Evolutionary conservation across 2,888 invertebrate genomes (phyloP).

Genomic region (Sminthurinus aureus): DNA sequence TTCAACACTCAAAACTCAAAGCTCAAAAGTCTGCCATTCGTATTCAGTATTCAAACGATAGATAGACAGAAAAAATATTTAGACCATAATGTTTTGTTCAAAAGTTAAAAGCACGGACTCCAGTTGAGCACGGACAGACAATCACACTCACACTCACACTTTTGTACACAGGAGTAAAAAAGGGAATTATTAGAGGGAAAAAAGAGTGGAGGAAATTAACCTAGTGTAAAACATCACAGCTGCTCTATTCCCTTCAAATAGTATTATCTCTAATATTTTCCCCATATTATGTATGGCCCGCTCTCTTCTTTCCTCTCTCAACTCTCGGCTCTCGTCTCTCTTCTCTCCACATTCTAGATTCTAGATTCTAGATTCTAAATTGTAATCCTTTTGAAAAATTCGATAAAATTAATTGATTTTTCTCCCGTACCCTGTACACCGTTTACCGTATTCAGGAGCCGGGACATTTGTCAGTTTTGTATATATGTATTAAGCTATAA

Average conservation of each 20-base stretch:
- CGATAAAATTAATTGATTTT: slow-evolving; percentile 47
- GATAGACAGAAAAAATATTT: not conserved
- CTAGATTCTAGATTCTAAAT: too few relatives aligned
- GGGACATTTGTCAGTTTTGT: too few relatives aligned
- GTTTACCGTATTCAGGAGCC: too few relatives aligned
- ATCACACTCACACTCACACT: not conserved
- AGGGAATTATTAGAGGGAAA: not conserved
- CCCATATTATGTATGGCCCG: slow-evolving; percentile 6
- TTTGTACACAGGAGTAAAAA: not conserved
- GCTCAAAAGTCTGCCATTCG: too few relatives aligned
- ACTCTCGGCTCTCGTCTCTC: slow-evolving; percentile 20
- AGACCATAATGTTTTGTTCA: not conserved
- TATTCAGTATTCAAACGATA: not conserved
- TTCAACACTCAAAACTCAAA: not conserved
- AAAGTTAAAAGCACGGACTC: slow-evolving; percentile 19
- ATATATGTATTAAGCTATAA: slow-evolving; percentile 6
- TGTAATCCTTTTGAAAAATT: slow-evolving; percentile 47
- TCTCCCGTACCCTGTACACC: not conserved
- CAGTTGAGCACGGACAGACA: not conserved
- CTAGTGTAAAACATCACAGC: slow-evolving; percentile 23
- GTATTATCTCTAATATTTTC: slow-evolving; percentile 7
- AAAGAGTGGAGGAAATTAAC: not conserved
- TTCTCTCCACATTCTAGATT: slow-evolving; percentile 10
- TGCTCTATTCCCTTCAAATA: slow-evolving; percentile 38
- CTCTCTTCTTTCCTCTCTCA: slow-evolving; percentile 3